Evolutionary conservation across 2,888 invertebrate genomes (phyloP).

Genomic region (Platycnemis pennipes): DNA sequence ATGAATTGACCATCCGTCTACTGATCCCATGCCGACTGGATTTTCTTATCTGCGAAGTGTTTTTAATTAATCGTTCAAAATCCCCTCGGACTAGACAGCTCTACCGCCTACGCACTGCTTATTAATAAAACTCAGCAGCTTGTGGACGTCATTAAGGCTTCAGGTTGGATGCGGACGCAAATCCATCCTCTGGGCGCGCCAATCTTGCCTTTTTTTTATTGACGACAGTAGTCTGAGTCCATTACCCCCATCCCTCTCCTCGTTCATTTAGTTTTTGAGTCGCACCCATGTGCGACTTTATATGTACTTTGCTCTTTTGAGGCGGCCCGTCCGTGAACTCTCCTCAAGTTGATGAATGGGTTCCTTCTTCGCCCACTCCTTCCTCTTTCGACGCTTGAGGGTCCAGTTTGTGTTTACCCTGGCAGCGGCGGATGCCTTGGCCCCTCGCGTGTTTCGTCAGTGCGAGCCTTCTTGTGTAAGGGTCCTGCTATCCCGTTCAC

Average conservation of each 20-base stretch:
- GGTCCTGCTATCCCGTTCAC: neutral
- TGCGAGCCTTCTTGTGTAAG: neutral
- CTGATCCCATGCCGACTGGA: no score
- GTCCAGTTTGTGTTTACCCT: conserved; percentile 16
- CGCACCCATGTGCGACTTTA: neutral
- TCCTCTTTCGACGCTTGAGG: neutral
- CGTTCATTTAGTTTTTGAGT: neutral
- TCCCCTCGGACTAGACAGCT: neutral
- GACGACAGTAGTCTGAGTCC: neutral
- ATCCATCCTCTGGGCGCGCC: neutral
- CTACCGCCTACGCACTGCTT: neutral
- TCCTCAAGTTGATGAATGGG: conserved; percentile 11
- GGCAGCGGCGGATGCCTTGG: neutral
- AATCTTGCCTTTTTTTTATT: neutral
- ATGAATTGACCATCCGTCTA: no score
- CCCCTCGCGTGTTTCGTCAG: neutral
- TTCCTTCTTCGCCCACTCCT: neutral
- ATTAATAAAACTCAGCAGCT: neutral
- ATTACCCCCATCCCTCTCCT: neutral
- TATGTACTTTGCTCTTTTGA: neutral
- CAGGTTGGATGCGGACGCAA: neutral
- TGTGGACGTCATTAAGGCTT: neutral
- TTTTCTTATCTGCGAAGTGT: no score
- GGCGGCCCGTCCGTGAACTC: neutral
- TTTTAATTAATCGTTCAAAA: neutral